Conservation (phyloP, 2,797 vertebrate species). For the Acridotheres tristis region DNA sequence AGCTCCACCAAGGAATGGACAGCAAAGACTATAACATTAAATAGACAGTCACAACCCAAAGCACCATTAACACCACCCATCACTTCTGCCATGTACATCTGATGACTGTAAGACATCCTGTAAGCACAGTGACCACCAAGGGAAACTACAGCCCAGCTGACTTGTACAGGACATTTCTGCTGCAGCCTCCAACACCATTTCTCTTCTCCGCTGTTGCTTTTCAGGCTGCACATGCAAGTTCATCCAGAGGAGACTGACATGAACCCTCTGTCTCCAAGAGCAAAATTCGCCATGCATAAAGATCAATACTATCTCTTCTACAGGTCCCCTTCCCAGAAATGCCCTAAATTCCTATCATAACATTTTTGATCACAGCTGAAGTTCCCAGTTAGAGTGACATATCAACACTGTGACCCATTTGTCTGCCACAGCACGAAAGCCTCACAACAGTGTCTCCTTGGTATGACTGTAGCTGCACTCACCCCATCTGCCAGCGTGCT, state of each 20-base stretch:
- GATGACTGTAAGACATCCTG: not conserved
- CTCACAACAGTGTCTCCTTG: not conserved
- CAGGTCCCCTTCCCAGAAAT: not conserved
- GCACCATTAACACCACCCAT: not conserved
- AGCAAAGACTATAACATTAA: not conserved
- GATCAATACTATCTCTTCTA: not conserved
- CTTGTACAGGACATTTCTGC: not conserved
- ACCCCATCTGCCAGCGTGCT: not conserved
- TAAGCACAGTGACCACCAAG: not conserved
- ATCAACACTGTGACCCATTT: not conserved
- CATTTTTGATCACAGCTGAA: not conserved
- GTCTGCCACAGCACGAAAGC: not conserved
- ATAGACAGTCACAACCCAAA: not conserved
- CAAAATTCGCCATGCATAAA: not conserved
- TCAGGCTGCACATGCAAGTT: not conserved
- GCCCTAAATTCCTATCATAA: not conserved
- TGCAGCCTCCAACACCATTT: not conserved
- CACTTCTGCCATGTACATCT: not conserved
- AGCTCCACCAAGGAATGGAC: not conserved
- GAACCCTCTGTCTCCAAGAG: not conserved
- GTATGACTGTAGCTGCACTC: not conserved
- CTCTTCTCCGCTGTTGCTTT: not conserved
- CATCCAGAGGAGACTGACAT: not conserved
- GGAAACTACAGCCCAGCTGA: not conserved
- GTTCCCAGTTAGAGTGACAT: not conserved